Percentiles rank a stretch among this genome's conserved stretches.
These are phyloP conservation scores for Poeciliopsis occidentalis DNA, from an alignment of 2,113 vertebrate genomes.

Conservation along the genomic window DNA sequence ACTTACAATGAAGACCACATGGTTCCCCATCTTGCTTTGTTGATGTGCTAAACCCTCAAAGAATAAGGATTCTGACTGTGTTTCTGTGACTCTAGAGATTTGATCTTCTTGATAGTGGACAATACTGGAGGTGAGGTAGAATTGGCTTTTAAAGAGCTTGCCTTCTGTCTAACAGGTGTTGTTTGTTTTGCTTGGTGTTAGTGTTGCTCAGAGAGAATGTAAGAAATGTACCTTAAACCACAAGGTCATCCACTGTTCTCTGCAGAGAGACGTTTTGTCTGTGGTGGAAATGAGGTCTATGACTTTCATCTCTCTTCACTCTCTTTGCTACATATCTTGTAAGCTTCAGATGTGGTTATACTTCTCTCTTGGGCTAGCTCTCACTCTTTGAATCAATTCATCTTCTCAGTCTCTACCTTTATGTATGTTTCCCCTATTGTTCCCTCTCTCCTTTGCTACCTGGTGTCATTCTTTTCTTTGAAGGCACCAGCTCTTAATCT, in stretches of 20 bases:
- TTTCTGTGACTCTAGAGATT: slow-evolving; percentile 40
- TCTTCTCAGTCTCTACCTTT: slow-evolving; percentile 23
- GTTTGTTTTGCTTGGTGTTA: slow-evolving; percentile 22
- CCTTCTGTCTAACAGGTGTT: slow-evolving; percentile 15
- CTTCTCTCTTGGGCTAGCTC: slow-evolving; percentile 41
- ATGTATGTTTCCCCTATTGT: slow-evolving; percentile 17
- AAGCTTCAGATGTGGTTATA: slow-evolving; percentile 11
- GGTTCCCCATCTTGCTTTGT: slow-evolving; percentile 6
- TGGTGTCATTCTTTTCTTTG: no score
- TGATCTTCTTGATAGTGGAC: slow-evolving; percentile 42
- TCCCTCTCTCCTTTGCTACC: no score
- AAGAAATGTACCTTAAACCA: no score
- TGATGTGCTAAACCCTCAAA: slow-evolving; percentile 5
- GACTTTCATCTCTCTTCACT: background rate
- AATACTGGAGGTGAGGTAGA: slow-evolving; percentile 11
- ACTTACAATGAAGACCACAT: slow-evolving; percentile 30
- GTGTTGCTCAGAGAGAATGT: no score
- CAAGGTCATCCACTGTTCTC: no score
- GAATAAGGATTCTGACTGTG: slow-evolving; percentile 48
- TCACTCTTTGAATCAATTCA: slow-evolving; percentile 29
- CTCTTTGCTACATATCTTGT: slow-evolving; percentile 11
- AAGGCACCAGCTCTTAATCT: slow-evolving; percentile 18
- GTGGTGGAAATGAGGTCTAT: slow-evolving; percentile 6
- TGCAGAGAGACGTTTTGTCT: slow-evolving; percentile 27
- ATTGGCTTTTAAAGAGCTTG: slow-evolving; percentile 62